Evolutionary conservation across 2,797 vertebrate genomes (phyloP).

Genomic region (Helarctos malayanus): DNA sequence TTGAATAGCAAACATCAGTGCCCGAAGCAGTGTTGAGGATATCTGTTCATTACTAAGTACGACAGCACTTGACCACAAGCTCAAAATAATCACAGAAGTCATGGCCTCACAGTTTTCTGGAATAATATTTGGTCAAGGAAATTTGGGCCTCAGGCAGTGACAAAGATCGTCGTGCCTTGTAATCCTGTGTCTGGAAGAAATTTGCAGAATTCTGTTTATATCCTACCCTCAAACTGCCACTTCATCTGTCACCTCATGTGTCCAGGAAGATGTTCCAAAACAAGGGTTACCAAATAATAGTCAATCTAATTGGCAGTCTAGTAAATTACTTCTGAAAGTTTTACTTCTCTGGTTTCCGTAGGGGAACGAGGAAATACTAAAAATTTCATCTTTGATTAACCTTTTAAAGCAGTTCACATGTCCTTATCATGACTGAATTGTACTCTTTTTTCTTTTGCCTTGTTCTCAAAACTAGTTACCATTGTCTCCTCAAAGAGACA

Average conservation of each 20-base stretch:
- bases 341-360: background rate
- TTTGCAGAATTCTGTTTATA: slow-evolving; percentile 56
- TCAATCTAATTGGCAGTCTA: background rate
- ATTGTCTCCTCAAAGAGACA: background rate
- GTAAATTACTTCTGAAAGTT: background rate
- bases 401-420: background rate
- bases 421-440: background rate
- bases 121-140: slow-evolving; percentile 65
- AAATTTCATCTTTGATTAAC: background rate
- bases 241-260: background rate
- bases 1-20: slow-evolving; percentile 24
- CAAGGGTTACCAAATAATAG: background rate
- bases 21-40: background rate
- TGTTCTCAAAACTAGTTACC: background rate
- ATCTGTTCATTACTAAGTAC: slow-evolving; percentile 28
- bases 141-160: slow-evolving; percentile 27
- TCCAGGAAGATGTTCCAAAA: slow-evolving; percentile 1
- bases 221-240: background rate
- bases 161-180: slow-evolving; percentile 32
- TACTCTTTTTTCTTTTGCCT: background rate
- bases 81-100: slow-evolving; percentile 65
- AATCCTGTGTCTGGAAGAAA: slow-evolving; percentile 39
- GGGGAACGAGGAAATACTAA: background rate
- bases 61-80: slow-evolving; percentile 39
- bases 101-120: slow-evolving; percentile 39